phyloP scores from a whole-genome alignment of 1,140 invertebrate species.

The Diabrotica virgifera region DNA sequence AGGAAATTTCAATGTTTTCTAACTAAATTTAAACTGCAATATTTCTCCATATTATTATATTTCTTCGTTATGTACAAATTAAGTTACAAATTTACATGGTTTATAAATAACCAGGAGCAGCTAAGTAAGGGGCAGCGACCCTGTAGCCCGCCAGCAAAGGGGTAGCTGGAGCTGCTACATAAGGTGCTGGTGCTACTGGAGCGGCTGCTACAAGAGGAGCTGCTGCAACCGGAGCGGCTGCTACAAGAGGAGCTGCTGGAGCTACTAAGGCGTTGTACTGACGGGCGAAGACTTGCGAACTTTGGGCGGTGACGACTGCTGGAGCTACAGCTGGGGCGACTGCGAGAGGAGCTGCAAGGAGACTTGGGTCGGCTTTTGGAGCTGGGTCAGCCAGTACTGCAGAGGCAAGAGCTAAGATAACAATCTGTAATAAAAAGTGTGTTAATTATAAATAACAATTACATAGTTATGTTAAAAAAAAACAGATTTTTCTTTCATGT shows the following conservation, averaged over 20 bases:
- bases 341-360: constrained; percentile 40
- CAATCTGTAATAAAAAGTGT: neutral
- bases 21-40: too few species aligned
- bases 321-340: constrained; percentile 46
- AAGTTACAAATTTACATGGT: too few species aligned
- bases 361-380: neutral
- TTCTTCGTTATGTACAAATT: too few species aligned
- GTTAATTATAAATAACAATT: too few species aligned
- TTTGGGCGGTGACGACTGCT: constrained; percentile 59
- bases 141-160: constrained; percentile 11
- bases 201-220: constrained; percentile 31
- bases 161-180: constrained; percentile 21
- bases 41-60: too few species aligned
- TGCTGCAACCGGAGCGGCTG: constrained; percentile 38
- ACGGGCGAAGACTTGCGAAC: constrained; percentile 60
- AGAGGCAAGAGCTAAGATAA: neutral
- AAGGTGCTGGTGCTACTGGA: constrained; percentile 1
- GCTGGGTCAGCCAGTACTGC: constrained; percentile 1
- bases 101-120: neutral
- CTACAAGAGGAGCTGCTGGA: constrained; percentile 37
- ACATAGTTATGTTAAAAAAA: too few species aligned
- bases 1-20: too few species aligned
- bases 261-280: constrained; percentile 59
- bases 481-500: too few species aligned
- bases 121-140: neutral